Conservation (phyloP, 2,113 vertebrate species). For the Sorex araneus region DNA sequence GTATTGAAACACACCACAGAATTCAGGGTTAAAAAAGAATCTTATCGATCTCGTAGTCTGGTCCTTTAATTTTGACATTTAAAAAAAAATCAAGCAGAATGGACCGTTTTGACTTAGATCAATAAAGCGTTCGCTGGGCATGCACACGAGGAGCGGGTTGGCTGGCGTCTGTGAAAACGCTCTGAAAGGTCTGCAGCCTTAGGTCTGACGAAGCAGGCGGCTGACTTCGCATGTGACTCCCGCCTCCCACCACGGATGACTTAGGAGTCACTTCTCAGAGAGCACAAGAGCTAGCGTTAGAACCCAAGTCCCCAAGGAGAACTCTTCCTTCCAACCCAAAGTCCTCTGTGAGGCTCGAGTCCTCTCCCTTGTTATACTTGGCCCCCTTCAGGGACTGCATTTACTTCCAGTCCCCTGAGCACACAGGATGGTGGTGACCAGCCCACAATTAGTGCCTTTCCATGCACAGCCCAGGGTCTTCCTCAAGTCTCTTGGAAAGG, state of each 20-base stretch:
- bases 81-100: constrained; percentile 70
- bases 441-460: neutral
- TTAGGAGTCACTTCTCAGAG: neutral
- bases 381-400: neutral
- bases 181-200: neutral
- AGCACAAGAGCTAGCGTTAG: neutral
- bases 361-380: neutral
- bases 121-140: constrained; percentile 47
- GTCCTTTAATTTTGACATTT: constrained; percentile 72
- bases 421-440: neutral
- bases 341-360: neutral
- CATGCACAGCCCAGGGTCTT: neutral
- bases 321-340: neutral
- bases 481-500: constrained; percentile 13
- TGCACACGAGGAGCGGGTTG: neutral
- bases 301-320: neutral
- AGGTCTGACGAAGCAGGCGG: neutral
- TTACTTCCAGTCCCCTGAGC: neutral
- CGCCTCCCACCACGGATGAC: too few relatives aligned
- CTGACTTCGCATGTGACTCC: neutral
- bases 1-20: neutral
- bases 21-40: constrained; percentile 46
- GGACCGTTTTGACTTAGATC: constrained; percentile 54
- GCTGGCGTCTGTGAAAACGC: neutral
- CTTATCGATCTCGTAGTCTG: constrained; percentile 53